A percentile compares a stretch with the other conserved stretches of the same genome.
phyloP scores from a whole-genome alignment of 2,888 invertebrate genomes.

The Stenurella melanura region DNA sequence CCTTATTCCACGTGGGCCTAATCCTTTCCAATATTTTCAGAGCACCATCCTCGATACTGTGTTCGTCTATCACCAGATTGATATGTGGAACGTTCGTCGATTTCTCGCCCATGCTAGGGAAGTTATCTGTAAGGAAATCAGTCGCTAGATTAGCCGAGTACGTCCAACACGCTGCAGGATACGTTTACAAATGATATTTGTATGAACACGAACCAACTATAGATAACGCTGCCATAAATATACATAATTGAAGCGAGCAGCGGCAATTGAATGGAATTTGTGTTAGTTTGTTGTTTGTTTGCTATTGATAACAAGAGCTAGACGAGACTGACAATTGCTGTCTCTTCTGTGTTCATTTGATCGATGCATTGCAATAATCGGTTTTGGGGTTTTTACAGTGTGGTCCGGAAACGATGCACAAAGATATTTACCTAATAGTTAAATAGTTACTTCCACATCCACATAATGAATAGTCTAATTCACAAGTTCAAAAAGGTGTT shows the following conservation, averaged over 20 bases:
- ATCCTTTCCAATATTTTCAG: conserved; percentile 80
- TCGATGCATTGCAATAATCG: no score
- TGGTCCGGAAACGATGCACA: no score
- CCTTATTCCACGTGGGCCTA: conserved; percentile 82
- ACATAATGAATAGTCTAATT: no score
- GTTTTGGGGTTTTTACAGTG: no score
- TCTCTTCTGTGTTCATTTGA: no score
- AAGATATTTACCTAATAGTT: no score
- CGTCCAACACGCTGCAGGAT: background rate
- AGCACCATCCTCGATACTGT: conserved; percentile 81
- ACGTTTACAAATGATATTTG: background rate
- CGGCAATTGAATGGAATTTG: conserved; percentile 9
- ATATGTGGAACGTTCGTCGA: conserved; percentile 49
- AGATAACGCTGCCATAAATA: conserved; percentile 8
- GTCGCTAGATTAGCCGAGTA: background rate
- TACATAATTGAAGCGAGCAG: background rate
- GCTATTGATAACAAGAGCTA: background rate
- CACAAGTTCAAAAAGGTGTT: no score
- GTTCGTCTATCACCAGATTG: conserved; percentile 74
- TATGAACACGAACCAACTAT: background rate
- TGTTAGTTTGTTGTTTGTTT: conserved; percentile 13
- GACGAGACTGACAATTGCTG: background rate
- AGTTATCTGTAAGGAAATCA: conserved; percentile 2
- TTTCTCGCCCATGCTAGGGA: background rate
- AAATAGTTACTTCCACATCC: no score